Evolutionary conservation across 2,888 invertebrate genomes (phyloP).

Genomic region (Lumbricus terrestris): DNA sequence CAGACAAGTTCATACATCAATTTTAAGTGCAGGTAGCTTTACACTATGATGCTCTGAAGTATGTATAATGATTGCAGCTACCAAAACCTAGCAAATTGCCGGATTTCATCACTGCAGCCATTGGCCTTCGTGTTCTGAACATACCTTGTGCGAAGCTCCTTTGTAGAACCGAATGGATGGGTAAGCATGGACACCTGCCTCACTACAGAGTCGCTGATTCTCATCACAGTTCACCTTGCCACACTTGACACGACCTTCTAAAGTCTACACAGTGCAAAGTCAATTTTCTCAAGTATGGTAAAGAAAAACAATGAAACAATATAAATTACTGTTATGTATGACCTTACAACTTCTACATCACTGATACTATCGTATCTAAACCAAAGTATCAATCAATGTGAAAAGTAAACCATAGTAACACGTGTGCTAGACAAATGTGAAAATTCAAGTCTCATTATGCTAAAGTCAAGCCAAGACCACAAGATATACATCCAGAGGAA

Average conservation of each 20-base stretch:
- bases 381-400: not conserved
- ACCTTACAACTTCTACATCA: not conserved
- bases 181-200: slow-evolving; percentile 65
- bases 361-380: not conserved
- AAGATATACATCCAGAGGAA: too few relatives aligned
- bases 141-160: slow-evolving; percentile 17
- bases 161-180: slow-evolving; percentile 62
- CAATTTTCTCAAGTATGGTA: slow-evolving; percentile 18
- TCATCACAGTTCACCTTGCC: slow-evolving; percentile 71
- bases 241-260: slow-evolving; percentile 65
- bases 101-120: not conserved
- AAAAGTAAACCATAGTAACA: not conserved
- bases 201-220: slow-evolving; percentile 63
- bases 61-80: not conserved
- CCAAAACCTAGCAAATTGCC: not conserved
- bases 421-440: too few relatives aligned
- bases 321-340: not conserved
- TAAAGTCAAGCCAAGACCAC: too few relatives aligned
- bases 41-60: not conserved
- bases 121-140: not conserved
- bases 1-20: not conserved
- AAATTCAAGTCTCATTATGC: too few relatives aligned
- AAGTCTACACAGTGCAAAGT: slow-evolving; percentile 39
- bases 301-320: not conserved
- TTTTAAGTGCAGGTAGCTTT: not conserved